Conservation (phyloP, 2,888 invertebrate species). For the Fragum fragum region DNA sequence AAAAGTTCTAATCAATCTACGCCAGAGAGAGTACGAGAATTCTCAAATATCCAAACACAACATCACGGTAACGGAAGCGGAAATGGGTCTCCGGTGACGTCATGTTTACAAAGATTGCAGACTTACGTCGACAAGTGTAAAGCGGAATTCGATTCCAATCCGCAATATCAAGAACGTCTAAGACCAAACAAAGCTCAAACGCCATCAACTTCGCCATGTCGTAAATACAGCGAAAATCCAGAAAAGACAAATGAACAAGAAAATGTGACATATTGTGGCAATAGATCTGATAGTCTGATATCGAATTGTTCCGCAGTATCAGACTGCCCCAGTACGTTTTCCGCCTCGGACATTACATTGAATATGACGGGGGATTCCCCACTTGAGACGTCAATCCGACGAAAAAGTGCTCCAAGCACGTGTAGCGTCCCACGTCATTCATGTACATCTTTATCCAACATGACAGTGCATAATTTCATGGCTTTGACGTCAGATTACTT, state of each 20-base stretch:
- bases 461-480: slow-evolving; percentile 79
- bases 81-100: slow-evolving; percentile 8
- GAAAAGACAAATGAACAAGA: slow-evolving; percentile 18
- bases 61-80: neutral
- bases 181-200: neutral
- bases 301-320: slow-evolving; percentile 56
- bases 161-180: neutral
- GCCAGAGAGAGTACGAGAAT: slow-evolving; percentile 11
- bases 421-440: slow-evolving; percentile 57
- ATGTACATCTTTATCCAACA: slow-evolving; percentile 73
- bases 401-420: slow-evolving; percentile 62
- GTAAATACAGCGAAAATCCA: slow-evolving; percentile 13
- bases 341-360: slow-evolving; percentile 75
- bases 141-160: neutral
- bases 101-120: slow-evolving; percentile 19
- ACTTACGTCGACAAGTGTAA: slow-evolving; percentile 16
- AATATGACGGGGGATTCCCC: slow-evolving; percentile 61
- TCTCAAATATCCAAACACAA: slow-evolving; percentile 4
- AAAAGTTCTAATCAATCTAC: slow-evolving; percentile 9
- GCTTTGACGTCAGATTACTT: slow-evolving; percentile 82
- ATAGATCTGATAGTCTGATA: slow-evolving; percentile 51
- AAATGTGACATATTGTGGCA: slow-evolving; percentile 9
- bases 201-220: neutral
- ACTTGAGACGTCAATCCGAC: slow-evolving; percentile 59
- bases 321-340: slow-evolving; percentile 69